Evolutionary conservation across 2,113 vertebrate genomes (phyloP).

Genomic region (Paratilapia polleni): DNA sequence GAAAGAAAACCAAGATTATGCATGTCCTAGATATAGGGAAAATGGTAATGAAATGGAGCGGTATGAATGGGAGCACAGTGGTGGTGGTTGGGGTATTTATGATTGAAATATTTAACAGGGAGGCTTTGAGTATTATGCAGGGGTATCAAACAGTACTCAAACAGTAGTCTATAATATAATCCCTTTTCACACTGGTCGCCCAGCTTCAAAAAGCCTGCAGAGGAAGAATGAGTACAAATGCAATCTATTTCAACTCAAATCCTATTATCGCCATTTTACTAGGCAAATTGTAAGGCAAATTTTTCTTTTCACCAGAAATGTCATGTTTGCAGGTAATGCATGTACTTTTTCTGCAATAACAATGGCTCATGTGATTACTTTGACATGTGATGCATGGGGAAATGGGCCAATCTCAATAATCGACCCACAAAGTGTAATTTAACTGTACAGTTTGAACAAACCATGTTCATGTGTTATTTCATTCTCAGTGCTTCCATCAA

Average conservation of each 20-base stretch:
- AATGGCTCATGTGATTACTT: background rate
- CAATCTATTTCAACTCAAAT: constrained; percentile 41
- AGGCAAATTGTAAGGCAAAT: constrained; percentile 1
- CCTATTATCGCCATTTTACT: constrained; percentile 23
- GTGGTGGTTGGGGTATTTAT: constrained; percentile 53
- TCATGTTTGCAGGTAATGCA: background rate
- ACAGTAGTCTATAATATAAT: constrained; percentile 49
- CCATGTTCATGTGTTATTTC: background rate
- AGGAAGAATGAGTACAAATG: constrained; percentile 28
- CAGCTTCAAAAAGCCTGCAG: constrained; percentile 28
- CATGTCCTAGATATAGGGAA: constrained; percentile 69
- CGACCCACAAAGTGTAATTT: background rate
- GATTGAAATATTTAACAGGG: constrained; percentile 64
- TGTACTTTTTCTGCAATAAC: background rate
- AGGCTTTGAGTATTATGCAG: constrained; percentile 50
- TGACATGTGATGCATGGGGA: background rate
- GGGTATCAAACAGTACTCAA: constrained; percentile 41
- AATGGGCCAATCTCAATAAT: background rate
- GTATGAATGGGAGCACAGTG: constrained; percentile 49
- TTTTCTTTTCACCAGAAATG: background rate
- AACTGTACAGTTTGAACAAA: background rate
- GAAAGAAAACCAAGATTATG: constrained; percentile 70
- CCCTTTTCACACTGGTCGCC: constrained; percentile 43
- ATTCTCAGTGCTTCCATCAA: constrained; percentile 1
- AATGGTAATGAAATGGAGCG: constrained; percentile 66